Evolutionary conservation across 37 sponge, comb jelly and placozoan genomes (phyloP).

Genomic region (Aphrocallistes beatrix): DNA sequence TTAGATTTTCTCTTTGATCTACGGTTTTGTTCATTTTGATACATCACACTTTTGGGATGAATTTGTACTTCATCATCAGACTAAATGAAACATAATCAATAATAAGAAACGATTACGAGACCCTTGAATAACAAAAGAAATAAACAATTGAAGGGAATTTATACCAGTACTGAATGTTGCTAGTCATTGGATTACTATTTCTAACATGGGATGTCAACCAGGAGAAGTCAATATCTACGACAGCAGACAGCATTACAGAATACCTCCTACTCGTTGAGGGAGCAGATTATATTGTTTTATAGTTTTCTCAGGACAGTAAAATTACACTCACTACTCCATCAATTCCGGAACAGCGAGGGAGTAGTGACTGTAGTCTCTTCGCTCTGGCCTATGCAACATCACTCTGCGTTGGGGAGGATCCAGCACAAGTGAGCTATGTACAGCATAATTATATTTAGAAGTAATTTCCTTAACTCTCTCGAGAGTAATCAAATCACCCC

Average conservation of each 20-base stretch:
- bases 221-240: background rate
- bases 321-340: background rate
- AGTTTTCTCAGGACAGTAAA: background rate
- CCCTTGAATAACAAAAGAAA: no score
- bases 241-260: background rate
- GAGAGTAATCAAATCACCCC: background rate
- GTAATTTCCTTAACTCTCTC: background rate
- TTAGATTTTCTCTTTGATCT: background rate
- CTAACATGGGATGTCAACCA: no score
- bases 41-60: background rate
- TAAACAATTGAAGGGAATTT: background rate
- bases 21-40: background rate
- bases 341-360: background rate
- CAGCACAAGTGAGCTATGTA: background rate
- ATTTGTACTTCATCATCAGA: background rate
- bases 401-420: background rate
- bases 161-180: background rate
- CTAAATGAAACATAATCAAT: no score
- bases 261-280: background rate
- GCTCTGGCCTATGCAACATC: background rate
- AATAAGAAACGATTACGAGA: no score
- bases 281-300: background rate
- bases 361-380: background rate
- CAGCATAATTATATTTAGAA: background rate
- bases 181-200: background rate